Conservation (phyloP, 2,113 vertebrate species). For the Cairina moschata region DNA sequence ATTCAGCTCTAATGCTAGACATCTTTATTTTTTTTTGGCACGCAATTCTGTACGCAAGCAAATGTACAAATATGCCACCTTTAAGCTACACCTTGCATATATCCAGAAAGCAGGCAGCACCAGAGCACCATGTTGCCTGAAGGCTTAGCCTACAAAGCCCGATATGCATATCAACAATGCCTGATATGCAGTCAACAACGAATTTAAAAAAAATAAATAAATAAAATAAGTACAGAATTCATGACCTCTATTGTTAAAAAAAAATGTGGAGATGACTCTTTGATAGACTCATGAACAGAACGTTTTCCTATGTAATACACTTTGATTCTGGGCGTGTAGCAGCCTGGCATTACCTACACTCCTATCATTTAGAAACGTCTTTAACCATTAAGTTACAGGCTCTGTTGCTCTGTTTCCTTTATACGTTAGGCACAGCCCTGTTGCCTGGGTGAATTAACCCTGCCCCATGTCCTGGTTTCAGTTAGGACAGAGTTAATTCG, state of each 20-base stretch:
- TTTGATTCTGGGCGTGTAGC: neutral
- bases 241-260: neutral
- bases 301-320: neutral
- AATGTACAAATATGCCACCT: neutral
- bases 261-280: neutral
- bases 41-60: rapidly evolving
- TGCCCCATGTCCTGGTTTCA: neutral
- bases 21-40: neutral
- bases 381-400: neutral
- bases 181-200: no score
- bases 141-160: neutral
- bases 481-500: no score
- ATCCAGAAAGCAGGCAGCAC: neutral
- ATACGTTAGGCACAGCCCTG: neutral
- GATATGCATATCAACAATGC: neutral
- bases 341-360: neutral
- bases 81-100: rapidly evolving
- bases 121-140: neutral
- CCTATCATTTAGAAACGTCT: neutral
- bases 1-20: neutral
- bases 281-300: rapidly evolving
- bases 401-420: rapidly evolving
- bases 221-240: neutral
- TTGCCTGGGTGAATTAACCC: neutral
- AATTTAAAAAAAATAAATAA: no score